These are phyloP conservation scores for Protophormia terraenovae DNA, from an alignment of 2,888 invertebrate genomes.

Conservation along the genomic window DNA sequence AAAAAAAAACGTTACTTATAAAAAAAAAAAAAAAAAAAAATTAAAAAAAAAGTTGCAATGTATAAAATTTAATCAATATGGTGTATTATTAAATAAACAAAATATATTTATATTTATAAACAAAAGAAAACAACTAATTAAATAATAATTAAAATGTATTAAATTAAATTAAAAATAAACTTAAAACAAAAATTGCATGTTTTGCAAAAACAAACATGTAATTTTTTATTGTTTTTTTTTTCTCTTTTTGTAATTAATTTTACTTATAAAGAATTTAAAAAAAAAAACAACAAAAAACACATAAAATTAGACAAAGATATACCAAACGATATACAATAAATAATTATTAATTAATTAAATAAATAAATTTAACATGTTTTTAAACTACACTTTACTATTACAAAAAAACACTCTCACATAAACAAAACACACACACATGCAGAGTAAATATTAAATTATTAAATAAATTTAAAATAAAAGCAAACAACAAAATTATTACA, in stretches of 20 bases:
- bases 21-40: slow-evolving; percentile 38
- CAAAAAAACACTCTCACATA: slow-evolving; percentile 13
- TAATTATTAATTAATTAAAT: slow-evolving; percentile 55
- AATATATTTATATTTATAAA: slow-evolving; percentile 60
- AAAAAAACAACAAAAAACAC: slow-evolving; percentile 41
- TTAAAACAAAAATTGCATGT: slow-evolving; percentile 19
- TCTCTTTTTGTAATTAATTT: slow-evolving; percentile 39
- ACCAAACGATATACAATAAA: slow-evolving; percentile 69
- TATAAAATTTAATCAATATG: slow-evolving; percentile 69
- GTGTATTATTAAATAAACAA: slow-evolving; percentile 70
- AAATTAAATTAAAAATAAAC: slow-evolving; percentile 32
- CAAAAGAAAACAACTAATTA: slow-evolving; percentile 63
- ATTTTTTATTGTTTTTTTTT: slow-evolving; percentile 33
- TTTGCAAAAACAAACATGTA: slow-evolving; percentile 30
- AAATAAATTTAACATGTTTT: slow-evolving; percentile 62
- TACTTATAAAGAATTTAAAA: slow-evolving; percentile 33
- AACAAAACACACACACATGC: not conserved
- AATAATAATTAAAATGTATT: slow-evolving; percentile 70
- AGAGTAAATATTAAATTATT: slow-evolving; percentile 59
- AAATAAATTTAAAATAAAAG: slow-evolving; percentile 21
- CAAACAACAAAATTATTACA: slow-evolving; percentile 27
- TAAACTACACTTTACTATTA: slow-evolving; percentile 27
- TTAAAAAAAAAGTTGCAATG: slow-evolving; percentile 62
- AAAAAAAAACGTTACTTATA: slow-evolving; percentile 54
- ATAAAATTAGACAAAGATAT: slow-evolving; percentile 67